These are phyloP conservation scores for Apamea epomidion DNA, from an alignment of 2,888 invertebrate species.

Conservation along the genomic window DNA sequence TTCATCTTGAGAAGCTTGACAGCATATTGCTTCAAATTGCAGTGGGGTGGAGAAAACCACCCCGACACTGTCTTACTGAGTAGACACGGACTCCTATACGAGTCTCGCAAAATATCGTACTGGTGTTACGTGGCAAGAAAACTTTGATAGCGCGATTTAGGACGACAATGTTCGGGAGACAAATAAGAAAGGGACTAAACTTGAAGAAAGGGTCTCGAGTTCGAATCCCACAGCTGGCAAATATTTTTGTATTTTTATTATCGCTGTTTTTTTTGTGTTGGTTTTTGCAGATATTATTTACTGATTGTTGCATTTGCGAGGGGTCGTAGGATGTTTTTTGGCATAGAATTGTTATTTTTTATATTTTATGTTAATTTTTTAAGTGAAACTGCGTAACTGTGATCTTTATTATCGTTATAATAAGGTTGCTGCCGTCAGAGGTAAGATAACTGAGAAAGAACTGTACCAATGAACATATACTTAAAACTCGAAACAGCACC, in stretches of 20 bases:
- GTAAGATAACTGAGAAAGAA: too few relatives aligned
- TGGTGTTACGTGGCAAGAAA: neutral
- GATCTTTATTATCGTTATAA: too few relatives aligned
- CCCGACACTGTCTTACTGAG: conserved; percentile 45
- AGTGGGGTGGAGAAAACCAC: conserved; percentile 31
- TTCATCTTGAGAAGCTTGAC: neutral
- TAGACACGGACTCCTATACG: conserved; percentile 39
- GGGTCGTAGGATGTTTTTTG: neutral
- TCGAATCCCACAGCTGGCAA: neutral
- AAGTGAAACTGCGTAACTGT: too few relatives aligned
- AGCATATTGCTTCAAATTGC: conserved; percentile 15
- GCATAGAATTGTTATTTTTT: neutral
- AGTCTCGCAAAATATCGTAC: accelerated
- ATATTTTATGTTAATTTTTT: too few relatives aligned
- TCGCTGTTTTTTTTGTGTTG: neutral
- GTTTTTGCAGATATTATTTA: neutral
- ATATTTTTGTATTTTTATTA: neutral
- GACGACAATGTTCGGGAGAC: neutral
- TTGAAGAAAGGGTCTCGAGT: neutral
- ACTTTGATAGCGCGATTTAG: conserved; percentile 51
- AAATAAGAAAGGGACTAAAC: neutral
- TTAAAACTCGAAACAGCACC: too few relatives aligned
- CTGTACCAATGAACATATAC: too few relatives aligned
- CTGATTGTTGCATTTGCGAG: neutral
- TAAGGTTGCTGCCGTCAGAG: too few relatives aligned